Conservation (phyloP, 2,888 invertebrate genomes). For the Zelleria hepariella region DNA sequence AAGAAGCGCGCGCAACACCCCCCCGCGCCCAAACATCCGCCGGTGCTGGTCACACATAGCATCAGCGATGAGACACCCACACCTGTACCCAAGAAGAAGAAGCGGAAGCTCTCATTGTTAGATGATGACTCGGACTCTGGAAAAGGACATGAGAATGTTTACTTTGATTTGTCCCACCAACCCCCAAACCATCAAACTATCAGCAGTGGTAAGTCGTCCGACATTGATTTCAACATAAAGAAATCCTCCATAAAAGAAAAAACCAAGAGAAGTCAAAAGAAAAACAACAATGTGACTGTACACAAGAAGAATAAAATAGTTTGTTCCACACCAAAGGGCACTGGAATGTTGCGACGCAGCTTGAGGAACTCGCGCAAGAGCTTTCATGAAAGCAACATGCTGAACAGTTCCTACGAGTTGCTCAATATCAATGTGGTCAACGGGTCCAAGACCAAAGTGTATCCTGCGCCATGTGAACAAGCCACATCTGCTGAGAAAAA, state of each 20-base stretch:
- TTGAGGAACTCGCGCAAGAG: slow-evolving; percentile 38
- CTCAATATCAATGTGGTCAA: slow-evolving; percentile 17
- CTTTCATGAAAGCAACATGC: slow-evolving; percentile 29
- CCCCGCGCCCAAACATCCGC: neutral
- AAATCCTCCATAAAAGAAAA: slow-evolving; percentile 36
- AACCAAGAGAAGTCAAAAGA: slow-evolving; percentile 37
- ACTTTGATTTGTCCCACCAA: slow-evolving; percentile 38
- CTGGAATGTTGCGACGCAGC: slow-evolving; percentile 39
- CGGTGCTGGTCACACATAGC: neutral
- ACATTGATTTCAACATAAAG: slow-evolving; percentile 54
- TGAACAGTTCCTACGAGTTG: slow-evolving; percentile 42
- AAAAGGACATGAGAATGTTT: slow-evolving; percentile 42
- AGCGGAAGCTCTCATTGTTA: slow-evolving; percentile 42
- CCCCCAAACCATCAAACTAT: slow-evolving; percentile 26
- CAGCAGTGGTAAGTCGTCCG: slow-evolving; percentile 41
- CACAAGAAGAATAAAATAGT: slow-evolving; percentile 46
- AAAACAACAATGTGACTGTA: slow-evolving; percentile 25
- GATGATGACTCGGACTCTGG: slow-evolving; percentile 42
- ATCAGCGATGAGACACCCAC: neutral
- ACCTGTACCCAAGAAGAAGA: slow-evolving; percentile 42
- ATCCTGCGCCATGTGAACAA: neutral
- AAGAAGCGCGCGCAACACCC: slow-evolving; percentile 29
- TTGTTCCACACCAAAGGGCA: slow-evolving; percentile 49
- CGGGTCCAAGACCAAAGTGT: neutral
- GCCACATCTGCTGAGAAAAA: neutral